Percentiles rank a stretch among this genome's conserved stretches.
These are phyloP conservation scores for Apostichopus leukothele DNA, from an alignment of 53 echinoderm and acorn worm genomes.

Conservation along the genomic window DNA sequence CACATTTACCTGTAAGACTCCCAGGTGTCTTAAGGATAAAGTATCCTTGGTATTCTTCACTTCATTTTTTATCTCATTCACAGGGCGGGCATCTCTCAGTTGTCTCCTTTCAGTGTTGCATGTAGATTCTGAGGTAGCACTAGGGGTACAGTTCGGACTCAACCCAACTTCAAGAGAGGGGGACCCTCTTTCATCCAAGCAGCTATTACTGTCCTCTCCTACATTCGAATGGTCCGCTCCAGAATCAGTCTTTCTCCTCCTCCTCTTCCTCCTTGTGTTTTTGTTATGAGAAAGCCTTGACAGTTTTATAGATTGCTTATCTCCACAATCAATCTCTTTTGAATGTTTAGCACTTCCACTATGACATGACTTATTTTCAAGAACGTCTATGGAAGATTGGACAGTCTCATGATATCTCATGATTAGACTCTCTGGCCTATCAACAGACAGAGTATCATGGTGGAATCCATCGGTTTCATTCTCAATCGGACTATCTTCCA, in stretches of 20 bases:
- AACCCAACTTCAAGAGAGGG: not conserved
- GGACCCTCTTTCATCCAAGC: not conserved
- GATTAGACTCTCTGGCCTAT: not conserved
- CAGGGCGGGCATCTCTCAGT: not conserved
- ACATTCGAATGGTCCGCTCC: not conserved
- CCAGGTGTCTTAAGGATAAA: not conserved
- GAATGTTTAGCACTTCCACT: not conserved
- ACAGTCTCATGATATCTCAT: not conserved
- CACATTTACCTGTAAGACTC: slow-evolving; percentile 32
- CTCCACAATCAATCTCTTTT: not conserved
- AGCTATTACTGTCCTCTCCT: not conserved
- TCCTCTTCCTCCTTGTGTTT: not conserved
- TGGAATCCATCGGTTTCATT: not conserved
- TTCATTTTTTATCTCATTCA: not conserved
- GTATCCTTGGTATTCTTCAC: not conserved
- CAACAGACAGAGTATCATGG: not conserved
- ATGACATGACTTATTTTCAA: not conserved
- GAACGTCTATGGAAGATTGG: not conserved
- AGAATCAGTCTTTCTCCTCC: not conserved
- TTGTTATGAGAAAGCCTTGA: slow-evolving; percentile 8
- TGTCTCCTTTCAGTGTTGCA: not conserved
- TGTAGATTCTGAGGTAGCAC: not conserved
- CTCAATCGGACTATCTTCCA: slow-evolving; percentile 14
- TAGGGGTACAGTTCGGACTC: not conserved
- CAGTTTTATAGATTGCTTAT: not conserved